A percentile compares a stretch with the other conserved stretches of the same genome.
Evolutionary conservation across 2,113 vertebrate species (phyloP).

Genomic region (Procapra przewalskii): DNA sequence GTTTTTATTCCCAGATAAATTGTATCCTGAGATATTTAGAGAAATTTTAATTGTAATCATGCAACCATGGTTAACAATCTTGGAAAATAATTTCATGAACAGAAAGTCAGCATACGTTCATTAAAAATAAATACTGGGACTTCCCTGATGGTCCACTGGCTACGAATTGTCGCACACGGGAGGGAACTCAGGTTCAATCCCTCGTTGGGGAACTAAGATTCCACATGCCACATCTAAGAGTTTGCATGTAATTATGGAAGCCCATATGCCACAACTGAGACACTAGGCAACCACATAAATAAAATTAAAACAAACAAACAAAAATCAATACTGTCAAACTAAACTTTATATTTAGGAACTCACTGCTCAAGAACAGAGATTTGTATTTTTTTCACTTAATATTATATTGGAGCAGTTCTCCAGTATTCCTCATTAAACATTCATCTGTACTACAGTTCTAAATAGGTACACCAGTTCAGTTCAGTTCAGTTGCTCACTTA

Average conservation of each 20-base stretch:
- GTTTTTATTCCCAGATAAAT: neutral
- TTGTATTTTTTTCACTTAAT: neutral
- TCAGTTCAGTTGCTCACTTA: too few species aligned
- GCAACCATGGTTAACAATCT: neutral
- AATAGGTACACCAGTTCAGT: too few species aligned
- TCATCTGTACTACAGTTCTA: neutral
- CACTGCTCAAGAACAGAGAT: neutral
- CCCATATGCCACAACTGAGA: neutral
- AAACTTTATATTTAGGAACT: neutral
- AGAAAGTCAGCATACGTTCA: neutral
- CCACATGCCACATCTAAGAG: neutral
- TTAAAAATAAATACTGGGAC: neutral
- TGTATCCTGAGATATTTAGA: neutral
- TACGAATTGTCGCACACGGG: fast-evolving
- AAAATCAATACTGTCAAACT: neutral
- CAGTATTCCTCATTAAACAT: neutral
- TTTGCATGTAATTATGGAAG: neutral
- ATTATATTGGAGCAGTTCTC: neutral
- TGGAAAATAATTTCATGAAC: slow-evolving; percentile 1
- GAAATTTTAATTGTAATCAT: neutral
- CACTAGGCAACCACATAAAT: neutral
- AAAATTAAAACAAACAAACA: neutral
- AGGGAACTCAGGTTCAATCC: neutral
- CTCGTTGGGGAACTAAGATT: neutral
- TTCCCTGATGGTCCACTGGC: neutral